These are phyloP conservation scores for Diaperis boleti DNA, from an alignment of 2,888 invertebrate species.

Conservation along the genomic window DNA sequence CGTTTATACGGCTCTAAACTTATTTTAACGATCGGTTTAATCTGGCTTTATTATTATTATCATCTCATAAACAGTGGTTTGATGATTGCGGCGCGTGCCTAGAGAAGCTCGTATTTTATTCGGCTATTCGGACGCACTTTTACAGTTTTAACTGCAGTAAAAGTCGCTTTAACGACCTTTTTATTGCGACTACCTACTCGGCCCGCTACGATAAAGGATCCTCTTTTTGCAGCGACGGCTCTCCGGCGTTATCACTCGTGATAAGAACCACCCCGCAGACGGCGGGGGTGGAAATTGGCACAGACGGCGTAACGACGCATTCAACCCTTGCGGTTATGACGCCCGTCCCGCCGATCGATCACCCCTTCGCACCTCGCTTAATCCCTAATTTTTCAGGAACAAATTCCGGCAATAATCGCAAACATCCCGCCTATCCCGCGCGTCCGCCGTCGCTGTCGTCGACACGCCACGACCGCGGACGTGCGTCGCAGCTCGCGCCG, in stretches of 20 bases:
- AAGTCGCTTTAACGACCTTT: conserved; percentile 66
- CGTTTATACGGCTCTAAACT: conserved; percentile 65
- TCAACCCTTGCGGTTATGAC: conserved; percentile 58
- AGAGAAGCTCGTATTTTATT: conserved; percentile 64
- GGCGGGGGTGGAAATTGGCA: conserved; percentile 52
- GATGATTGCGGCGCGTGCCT: conserved; percentile 64
- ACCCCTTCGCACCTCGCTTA: conserved; percentile 27
- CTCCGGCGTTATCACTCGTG: conserved; percentile 15
- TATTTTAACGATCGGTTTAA: conserved; percentile 66
- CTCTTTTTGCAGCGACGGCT: conserved; percentile 28
- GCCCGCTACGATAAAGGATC: conserved; percentile 57
- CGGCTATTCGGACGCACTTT: conserved; percentile 65
- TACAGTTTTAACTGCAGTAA: conserved; percentile 67
- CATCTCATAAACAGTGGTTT: conserved; percentile 63
- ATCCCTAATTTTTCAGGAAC: conserved; percentile 53
- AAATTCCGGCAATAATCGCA: conserved; percentile 60
- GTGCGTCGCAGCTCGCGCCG: conserved; percentile 61
- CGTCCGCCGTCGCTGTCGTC: conserved; percentile 47
- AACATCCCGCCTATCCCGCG: conserved; percentile 64
- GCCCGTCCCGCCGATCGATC: conserved; percentile 37
- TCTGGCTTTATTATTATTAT: conserved; percentile 65
- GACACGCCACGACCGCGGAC: conserved; percentile 49
- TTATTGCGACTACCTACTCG: conserved; percentile 66
- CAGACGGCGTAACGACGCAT: conserved; percentile 56
- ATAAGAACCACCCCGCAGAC: conserved; percentile 41